phyloP scores from a whole-genome alignment of 2,797 vertebrate genomes.

The Myripristis murdjan region DNA sequence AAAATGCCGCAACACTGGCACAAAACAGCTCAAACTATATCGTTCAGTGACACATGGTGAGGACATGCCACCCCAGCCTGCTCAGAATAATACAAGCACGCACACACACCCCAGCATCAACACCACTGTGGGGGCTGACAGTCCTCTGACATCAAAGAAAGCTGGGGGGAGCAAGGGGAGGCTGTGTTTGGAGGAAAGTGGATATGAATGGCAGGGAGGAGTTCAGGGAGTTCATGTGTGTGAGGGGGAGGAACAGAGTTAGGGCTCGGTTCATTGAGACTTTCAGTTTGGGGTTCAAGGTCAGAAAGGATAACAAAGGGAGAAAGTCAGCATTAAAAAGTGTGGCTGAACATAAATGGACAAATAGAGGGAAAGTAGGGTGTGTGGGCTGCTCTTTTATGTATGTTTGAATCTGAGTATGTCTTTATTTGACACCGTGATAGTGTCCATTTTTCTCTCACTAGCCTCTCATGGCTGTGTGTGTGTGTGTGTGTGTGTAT shows the following conservation, averaged over 20 bases:
- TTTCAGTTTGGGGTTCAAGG: slow-evolving; percentile 77
- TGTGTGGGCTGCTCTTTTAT: too few species aligned
- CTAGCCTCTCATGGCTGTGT: too few species aligned
- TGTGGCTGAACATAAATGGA: neutral
- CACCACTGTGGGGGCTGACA: slow-evolving; percentile 47
- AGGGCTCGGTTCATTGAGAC: slow-evolving; percentile 53
- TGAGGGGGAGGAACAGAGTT: slow-evolving; percentile 16
- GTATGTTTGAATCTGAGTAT: too few species aligned
- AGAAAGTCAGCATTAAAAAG: slow-evolving; percentile 18
- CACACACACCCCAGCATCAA: slow-evolving; percentile 33
- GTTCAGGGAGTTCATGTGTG: slow-evolving; percentile 75
- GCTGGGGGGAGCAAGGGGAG: slow-evolving; percentile 62
- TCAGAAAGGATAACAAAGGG: slow-evolving; percentile 55
- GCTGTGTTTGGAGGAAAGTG: slow-evolving; percentile 39
- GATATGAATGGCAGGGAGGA: slow-evolving; percentile 59
- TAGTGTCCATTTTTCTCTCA: too few species aligned
- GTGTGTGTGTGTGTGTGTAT: slow-evolving; percentile 11
- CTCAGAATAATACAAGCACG: slow-evolving; percentile 4
- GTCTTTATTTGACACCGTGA: too few species aligned
- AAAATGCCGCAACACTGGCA: too few species aligned
- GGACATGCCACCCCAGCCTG: slow-evolving; percentile 54
- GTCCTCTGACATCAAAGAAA: slow-evolving; percentile 62
- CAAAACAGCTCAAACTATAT: neutral
- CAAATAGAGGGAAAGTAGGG: slow-evolving; percentile 13
- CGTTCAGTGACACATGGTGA: slow-evolving; percentile 34